Evolutionary conservation across 2,888 invertebrate species (phyloP).

Genomic region (Epistrophella euchroma): DNA sequence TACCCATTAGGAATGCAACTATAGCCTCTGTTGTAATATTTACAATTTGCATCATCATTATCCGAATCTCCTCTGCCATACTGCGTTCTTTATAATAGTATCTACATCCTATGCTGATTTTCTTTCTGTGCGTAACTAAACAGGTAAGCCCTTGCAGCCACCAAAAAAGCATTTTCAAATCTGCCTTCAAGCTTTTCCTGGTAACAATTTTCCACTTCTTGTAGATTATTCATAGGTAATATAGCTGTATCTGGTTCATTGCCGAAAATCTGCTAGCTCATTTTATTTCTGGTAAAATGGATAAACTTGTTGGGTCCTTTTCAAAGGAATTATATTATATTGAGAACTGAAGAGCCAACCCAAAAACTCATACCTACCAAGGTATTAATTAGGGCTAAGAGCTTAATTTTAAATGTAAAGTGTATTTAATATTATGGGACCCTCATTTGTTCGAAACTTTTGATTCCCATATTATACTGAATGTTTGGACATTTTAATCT

Average conservation of each 20-base stretch:
- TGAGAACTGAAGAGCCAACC: constrained; percentile 19
- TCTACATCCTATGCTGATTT: neutral
- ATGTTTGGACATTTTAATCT: constrained; percentile 37
- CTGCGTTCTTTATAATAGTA: too few species aligned
- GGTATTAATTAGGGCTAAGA: constrained; percentile 65
- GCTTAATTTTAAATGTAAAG: constrained; percentile 9
- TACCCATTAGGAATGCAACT: neutral
- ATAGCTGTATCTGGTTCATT: neutral
- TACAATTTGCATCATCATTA: constrained; percentile 22
- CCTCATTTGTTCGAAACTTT: neutral
- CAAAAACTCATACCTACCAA: constrained; percentile 30
- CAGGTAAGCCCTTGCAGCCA: constrained; percentile 2
- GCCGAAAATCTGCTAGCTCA: constrained; percentile 44
- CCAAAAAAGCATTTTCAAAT: constrained; percentile 12
- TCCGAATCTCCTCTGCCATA: neutral
- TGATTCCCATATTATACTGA: neutral
- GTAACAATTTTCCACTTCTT: constrained; percentile 20
- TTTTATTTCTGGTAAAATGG: constrained; percentile 21
- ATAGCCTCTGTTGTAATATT: neutral
- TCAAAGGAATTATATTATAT: constrained; percentile 37
- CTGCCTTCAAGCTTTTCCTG: constrained; percentile 5
- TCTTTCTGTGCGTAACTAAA: constrained; percentile 28
- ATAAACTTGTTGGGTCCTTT: constrained; percentile 25
- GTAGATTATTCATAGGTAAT: constrained; percentile 38
- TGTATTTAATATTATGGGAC: neutral